A percentile compares a stretch with the other conserved stretches of the same genome.
Evolutionary conservation across 2,888 invertebrate genomes (phyloP).

Genomic region (Cinara cedri): DNA sequence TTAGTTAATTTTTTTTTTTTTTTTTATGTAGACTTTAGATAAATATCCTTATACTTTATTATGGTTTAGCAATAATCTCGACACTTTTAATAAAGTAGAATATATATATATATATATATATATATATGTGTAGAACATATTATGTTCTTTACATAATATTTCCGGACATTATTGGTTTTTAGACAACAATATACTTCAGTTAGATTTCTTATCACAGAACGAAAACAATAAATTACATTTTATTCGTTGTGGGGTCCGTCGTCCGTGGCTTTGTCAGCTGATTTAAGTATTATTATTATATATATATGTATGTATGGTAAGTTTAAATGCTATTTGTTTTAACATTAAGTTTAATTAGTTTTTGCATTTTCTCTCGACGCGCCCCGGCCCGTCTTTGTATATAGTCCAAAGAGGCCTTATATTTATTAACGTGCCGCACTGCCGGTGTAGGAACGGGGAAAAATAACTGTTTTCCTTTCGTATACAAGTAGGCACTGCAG

Average conservation of each 20-base stretch:
- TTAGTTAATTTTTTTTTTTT: too few species aligned
- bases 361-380: conserved; percentile 41
- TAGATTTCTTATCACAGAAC: conserved; percentile 36
- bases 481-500: not conserved
- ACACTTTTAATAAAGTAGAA: too few species aligned
- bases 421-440: conserved; percentile 32
- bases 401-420: conserved; percentile 15
- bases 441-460: not conserved
- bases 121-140: too few species aligned
- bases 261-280: conserved; percentile 22
- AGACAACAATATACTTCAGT: too few species aligned
- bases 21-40: too few species aligned
- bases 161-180: conserved; percentile 20
- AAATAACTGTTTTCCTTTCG: conserved; percentile 16
- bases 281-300: not conserved
- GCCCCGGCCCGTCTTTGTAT: conserved; percentile 6
- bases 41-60: too few species aligned
- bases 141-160: too few species aligned
- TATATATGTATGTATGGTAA: too few species aligned
- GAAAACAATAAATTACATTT: conserved; percentile 46
- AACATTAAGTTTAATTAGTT: conserved; percentile 54
- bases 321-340: conserved; percentile 55
- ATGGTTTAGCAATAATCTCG: too few species aligned
- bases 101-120: too few species aligned
- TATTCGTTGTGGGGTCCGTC: not conserved